A percentile compares a stretch with the other conserved stretches of the same genome.
These are phyloP conservation scores for Drosophila rellima DNA, from an alignment of 2,888 invertebrate species.

Conservation along the genomic window DNA sequence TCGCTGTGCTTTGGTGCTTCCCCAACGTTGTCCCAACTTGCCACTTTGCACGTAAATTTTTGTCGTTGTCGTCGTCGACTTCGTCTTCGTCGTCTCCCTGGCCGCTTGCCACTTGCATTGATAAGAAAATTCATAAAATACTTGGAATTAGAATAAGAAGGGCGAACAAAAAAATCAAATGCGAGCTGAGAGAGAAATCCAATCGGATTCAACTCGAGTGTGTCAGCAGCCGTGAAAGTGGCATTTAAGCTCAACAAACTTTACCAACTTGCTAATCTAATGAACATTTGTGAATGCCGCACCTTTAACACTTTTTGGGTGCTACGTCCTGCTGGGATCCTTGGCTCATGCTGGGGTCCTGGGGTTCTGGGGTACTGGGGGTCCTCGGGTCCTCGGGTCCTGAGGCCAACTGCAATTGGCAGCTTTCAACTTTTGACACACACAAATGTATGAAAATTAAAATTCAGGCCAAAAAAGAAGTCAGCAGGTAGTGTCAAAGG, in stretches of 20 bases:
- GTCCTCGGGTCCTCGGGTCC: constrained; percentile 7
- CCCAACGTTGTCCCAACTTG: constrained; percentile 70
- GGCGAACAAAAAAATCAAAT: constrained; percentile 10
- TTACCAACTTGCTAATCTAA: constrained; percentile 80
- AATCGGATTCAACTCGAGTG: constrained; percentile 71
- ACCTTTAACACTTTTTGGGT: constrained; percentile 62
- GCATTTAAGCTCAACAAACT: constrained; percentile 76
- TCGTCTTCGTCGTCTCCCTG: constrained; percentile 52
- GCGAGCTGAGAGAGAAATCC: constrained; percentile 47
- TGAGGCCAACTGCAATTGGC: constrained; percentile 66
- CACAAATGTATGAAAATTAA: constrained; percentile 52
- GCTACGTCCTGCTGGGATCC: not conserved
- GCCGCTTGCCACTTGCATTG: constrained; percentile 58
- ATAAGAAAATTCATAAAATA: constrained; percentile 82
- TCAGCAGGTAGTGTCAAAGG: constrained; percentile 47
- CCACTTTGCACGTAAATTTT: constrained; percentile 79
- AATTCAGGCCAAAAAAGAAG: constrained; percentile 36
- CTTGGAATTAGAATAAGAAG: constrained; percentile 44
- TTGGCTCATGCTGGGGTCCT: not conserved
- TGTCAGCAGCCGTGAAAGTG: constrained; percentile 78
- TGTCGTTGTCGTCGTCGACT: constrained; percentile 62
- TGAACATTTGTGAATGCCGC: constrained; percentile 75
- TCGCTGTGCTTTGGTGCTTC: constrained; percentile 13
- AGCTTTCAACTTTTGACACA: constrained; percentile 68
- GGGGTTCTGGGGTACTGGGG: constrained; percentile 3